Base-by-base conservation (phyloP, 2,797 vertebrate species). In the Echiichthys vipera region DNA sequence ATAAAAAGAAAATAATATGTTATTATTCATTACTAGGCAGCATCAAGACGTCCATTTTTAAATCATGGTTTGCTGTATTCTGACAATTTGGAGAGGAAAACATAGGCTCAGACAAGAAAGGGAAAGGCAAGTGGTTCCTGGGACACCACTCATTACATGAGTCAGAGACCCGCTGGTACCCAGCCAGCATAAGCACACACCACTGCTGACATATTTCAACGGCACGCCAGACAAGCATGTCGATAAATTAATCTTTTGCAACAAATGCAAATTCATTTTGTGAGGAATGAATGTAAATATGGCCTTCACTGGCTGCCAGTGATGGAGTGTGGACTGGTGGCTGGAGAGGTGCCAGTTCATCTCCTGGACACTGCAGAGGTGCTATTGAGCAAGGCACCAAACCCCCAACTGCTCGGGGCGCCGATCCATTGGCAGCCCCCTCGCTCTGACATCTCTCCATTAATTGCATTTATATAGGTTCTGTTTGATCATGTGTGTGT, bases 161-260 rank as follows among this genome's bases (percentile, higher is more conserved):
- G 14, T 30, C 50, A 42, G 61, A 69, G 43, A 5, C 20, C 4
- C n/a, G n/a, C n/a, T n/a, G n/a, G n/a, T n/a, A n/a, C n/a, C n/a
- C n/a, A 34, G 2, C 13, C 54, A 42, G 22, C 61, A 55, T 66
- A 55, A 77, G 29, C 49, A 17, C 37, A 24, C 18, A n/a, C 13
- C 39, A 55, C 42, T 24, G 14, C 12, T 46, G 45, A 64, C 8
- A 45, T 36, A 58, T 34, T 40, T 65, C 42, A n/a, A 7, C 39
- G 3, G 3, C 1, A 2, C 2, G 9, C 1, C 12, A 57, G 15
- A 39, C 22, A 15, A 30, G 5, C 11, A 2, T n/a, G 20, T 24
- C 2, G 2, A 56, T 62, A 17, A 34, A 42, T 24, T 5, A 17
- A 62, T 25, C 8, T 39, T 20, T 42, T 25, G n/a, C 36, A 37